Evolutionary conservation across 2,888 invertebrate genomes (phyloP), one percentile per base, ranked within the genome.

Genomic region (Nomada flava): DNA sequence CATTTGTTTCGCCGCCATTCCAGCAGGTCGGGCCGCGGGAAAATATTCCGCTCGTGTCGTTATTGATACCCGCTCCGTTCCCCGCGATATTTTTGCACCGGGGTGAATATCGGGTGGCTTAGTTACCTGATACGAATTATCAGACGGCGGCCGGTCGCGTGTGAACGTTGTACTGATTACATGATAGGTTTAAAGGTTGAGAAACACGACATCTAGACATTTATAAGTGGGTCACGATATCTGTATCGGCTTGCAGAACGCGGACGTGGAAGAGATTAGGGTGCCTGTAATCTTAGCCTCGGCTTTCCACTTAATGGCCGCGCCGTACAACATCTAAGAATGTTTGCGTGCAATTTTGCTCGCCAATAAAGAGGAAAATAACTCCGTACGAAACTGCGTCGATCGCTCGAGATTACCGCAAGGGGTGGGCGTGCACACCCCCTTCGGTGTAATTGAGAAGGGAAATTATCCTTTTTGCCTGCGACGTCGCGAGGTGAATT

Each of bases 191-290:
- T 88, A 88, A 87, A 84, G 82, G 84, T 64, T 78, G 78, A 65
- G 84, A 74, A 86, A 84, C 88, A 88, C 86, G 88, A 79, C 71
- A 88, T 68, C 74, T 70, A 57, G 55, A 65, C 88, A 82, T 88
- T 88, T 88, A 71, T 69, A 88, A 87, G 81, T 88, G 79, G 88
- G 88, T 83, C 86, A 88, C 76, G 82, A 83, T 85, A 88, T 86
- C 82, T 84, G 83, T 83, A 86, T 76, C 82, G 83, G 75, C 83
- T 84, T 69, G 84, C 83, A 75, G 83, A 76, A 79, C 76, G 84
- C 63, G 76, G 57, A 60, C 10, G 68, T 70, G 76, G 60, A 69
- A 50, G 71, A 71, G 84, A 71, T 76, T 74, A 67, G 71, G 71
- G 55, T 42, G 57, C 59, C 68, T 68, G 79, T 83, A 83, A 84